These are phyloP conservation scores for Agapostemon virescens DNA, from an alignment of 2,888 invertebrate species.

Conservation along the genomic window DNA sequence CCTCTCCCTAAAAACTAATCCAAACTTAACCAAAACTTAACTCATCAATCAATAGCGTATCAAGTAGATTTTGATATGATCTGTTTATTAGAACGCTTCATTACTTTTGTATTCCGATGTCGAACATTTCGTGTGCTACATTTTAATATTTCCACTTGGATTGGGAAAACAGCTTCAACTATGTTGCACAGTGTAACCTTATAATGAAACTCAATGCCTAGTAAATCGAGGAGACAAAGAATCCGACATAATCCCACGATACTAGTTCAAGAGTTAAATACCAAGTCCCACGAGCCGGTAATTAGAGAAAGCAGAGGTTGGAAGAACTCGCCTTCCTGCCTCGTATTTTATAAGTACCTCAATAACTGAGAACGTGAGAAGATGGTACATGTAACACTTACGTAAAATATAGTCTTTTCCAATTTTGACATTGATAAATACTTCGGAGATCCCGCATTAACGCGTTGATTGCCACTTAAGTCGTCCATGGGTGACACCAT, in stretches of 20 bases:
- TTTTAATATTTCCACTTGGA: neutral
- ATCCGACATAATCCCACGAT: constrained; percentile 35
- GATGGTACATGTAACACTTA: neutral
- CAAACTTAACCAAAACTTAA: too few species aligned
- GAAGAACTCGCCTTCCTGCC: constrained; percentile 25
- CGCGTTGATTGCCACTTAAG: neutral
- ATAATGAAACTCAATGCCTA: neutral
- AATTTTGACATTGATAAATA: neutral
- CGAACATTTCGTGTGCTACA: neutral
- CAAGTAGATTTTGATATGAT: too few species aligned
- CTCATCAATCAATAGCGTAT: too few species aligned
- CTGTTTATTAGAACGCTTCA: too few species aligned
- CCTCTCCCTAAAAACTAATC: too few species aligned
- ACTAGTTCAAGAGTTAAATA: constrained; percentile 44
- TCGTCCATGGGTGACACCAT: neutral
- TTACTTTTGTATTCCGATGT: too few species aligned
- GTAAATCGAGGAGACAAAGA: constrained; percentile 20
- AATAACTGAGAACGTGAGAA: constrained; percentile 40
- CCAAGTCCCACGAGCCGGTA: constrained; percentile 41
- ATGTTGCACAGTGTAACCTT: neutral
- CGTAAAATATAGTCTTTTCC: constrained; percentile 8
- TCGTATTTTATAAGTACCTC: constrained; percentile 14
- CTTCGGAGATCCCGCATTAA: too few species aligned
- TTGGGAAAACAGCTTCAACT: neutral
- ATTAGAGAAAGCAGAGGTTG: constrained; percentile 49